These are phyloP conservation scores for Latrodectus hesperus DNA, from an alignment of 2,888 invertebrate species.

Conservation along the genomic window DNA sequence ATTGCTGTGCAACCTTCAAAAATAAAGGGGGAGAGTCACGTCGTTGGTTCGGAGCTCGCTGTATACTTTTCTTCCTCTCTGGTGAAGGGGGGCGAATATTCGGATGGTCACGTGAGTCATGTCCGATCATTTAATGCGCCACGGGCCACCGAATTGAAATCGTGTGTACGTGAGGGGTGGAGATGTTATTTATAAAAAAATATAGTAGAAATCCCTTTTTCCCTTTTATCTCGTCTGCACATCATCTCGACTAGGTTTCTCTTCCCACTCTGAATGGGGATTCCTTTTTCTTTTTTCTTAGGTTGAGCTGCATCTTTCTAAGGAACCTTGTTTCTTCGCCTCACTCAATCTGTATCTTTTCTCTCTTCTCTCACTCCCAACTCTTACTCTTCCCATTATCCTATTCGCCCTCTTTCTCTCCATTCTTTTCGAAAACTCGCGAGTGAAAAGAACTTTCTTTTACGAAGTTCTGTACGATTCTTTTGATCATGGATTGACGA, in stretches of 20 bases:
- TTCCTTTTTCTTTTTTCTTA: conserved; percentile 6
- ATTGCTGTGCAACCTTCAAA: too few species aligned
- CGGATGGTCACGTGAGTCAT: conserved; percentile 30
- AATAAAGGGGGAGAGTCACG: too few species aligned
- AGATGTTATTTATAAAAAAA: background rate
- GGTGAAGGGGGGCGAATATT: background rate
- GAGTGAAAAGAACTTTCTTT: too few species aligned
- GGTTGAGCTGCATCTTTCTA: background rate
- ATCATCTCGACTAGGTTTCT: background rate
- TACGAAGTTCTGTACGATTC: too few species aligned
- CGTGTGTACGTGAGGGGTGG: conserved; percentile 12
- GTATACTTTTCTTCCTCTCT: too few species aligned
- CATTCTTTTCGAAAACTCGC: background rate
- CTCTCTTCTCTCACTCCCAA: background rate
- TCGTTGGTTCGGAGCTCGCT: too few species aligned
- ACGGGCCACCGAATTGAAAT: conserved; percentile 35
- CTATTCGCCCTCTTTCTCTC: background rate
- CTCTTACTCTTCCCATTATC: background rate
- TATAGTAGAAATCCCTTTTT: background rate
- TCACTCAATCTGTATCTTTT: background rate
- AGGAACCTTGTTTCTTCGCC: background rate
- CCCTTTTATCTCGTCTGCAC: background rate
- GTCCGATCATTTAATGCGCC: conserved; percentile 29
- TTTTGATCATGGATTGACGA: too few species aligned
- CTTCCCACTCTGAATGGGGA: background rate